Evolutionary conservation across 2,888 invertebrate genomes (phyloP).

Genomic region (Ornithoptera priamus): DNA sequence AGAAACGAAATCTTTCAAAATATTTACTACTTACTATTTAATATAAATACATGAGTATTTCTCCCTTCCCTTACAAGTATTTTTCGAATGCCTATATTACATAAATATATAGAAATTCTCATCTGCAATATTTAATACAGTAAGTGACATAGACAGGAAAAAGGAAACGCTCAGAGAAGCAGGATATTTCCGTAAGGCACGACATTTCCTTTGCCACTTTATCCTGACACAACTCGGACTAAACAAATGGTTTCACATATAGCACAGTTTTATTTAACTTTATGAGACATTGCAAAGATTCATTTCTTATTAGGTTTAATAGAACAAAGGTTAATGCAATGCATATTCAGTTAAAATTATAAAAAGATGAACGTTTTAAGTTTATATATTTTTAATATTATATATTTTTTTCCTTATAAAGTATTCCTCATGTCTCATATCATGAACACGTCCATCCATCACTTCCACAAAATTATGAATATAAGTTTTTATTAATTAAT

Average conservation of each 20-base stretch:
- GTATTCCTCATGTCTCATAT: too few relatives aligned
- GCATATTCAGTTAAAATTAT: background rate
- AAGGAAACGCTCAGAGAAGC: conserved; percentile 10
- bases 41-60: background rate
- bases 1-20: background rate
- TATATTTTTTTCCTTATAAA: too few relatives aligned
- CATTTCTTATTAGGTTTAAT: background rate
- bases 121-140: conserved; percentile 15
- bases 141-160: conserved; percentile 23
- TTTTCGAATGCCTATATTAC: background rate
- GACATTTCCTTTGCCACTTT: conserved; percentile 18
- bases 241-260: conserved; percentile 10
- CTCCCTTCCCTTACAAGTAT: background rate
- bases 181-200: conserved; percentile 16
- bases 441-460: too few relatives aligned
- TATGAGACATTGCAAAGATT: background rate
- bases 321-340: background rate
- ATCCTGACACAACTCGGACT: conserved; percentile 16
- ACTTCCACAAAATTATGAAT: too few relatives aligned
- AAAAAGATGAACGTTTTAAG: background rate
- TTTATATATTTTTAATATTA: background rate
- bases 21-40: background rate
- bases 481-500: too few relatives aligned
- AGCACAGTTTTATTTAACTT: background rate
- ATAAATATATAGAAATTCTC: background rate